Conservation (phyloP, 2,888 invertebrate species). For the Eurytoma adleriae region DNA sequence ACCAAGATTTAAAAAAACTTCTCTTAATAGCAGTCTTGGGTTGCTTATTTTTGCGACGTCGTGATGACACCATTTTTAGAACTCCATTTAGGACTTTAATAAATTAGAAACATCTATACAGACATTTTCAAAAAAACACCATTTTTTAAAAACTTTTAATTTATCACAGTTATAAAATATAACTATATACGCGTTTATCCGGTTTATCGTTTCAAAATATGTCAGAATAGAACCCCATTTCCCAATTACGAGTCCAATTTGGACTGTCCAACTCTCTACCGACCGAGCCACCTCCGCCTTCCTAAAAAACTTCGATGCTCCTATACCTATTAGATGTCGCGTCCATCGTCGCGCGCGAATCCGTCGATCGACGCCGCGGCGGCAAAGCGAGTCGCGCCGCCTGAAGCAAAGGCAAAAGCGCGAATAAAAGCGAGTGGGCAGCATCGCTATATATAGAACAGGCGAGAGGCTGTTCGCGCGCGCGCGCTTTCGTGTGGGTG, state of each 20-base stretch:
- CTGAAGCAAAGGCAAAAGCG: background rate
- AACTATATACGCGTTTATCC: conserved; percentile 7
- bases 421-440: background rate
- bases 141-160: too few relatives aligned
- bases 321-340: background rate
- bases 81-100: too few relatives aligned
- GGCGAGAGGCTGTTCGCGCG: background rate
- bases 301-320: background rate
- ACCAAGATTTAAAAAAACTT: too few relatives aligned
- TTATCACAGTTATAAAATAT: too few relatives aligned
- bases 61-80: too few relatives aligned
- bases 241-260: conserved; percentile 23
- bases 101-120: too few relatives aligned
- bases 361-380: background rate
- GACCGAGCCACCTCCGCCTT: background rate
- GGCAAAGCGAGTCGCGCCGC: background rate
- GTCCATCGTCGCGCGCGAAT: background rate
- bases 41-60: too few relatives aligned
- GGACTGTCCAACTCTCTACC: too few relatives aligned
- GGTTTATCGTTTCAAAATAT: conserved; percentile 34
- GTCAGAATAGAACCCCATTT: conserved; percentile 6
- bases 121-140: too few relatives aligned
- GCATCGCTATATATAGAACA: too few relatives aligned
- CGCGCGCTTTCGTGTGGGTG: background rate
- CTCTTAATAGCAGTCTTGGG: too few relatives aligned